Evolutionary conservation across 2,888 invertebrate species (phyloP).

Genomic region (Lithophane leautieri): DNA sequence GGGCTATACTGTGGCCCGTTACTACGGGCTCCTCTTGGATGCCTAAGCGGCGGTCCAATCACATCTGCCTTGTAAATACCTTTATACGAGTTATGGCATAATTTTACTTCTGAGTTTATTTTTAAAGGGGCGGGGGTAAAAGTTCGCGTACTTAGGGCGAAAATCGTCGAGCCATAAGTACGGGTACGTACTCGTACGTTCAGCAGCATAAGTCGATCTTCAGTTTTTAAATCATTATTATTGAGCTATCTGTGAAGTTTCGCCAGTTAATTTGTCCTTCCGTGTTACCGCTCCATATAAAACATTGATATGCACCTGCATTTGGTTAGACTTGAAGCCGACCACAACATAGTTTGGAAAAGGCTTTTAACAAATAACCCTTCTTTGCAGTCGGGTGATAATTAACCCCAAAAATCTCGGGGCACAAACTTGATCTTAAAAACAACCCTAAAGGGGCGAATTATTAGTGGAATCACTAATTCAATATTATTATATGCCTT

Average conservation of each 20-base stretch:
- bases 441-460: slow-evolving; percentile 31
- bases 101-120: neutral
- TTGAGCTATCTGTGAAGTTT: too few species aligned
- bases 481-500: slow-evolving; percentile 58
- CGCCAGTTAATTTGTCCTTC: neutral
- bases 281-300: neutral
- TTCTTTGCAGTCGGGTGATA: neutral
- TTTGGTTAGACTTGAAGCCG: neutral
- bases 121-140: neutral
- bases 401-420: neutral
- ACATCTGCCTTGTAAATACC: too few species aligned
- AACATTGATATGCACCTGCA: neutral
- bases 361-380: neutral
- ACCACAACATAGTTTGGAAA: neutral
- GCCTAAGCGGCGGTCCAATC: too few species aligned
- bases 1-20: too few species aligned
- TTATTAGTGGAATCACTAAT: slow-evolving; percentile 44
- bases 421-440: slow-evolving; percentile 42
- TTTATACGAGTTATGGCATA: too few species aligned
- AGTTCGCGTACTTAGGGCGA: neutral
- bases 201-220: neutral
- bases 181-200: neutral
- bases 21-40: too few species aligned
- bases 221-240: neutral
- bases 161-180: neutral